Base-by-base conservation (phyloP, 2,797 vertebrate genomes). In the Arrhamphus sclerolepis region DNA sequence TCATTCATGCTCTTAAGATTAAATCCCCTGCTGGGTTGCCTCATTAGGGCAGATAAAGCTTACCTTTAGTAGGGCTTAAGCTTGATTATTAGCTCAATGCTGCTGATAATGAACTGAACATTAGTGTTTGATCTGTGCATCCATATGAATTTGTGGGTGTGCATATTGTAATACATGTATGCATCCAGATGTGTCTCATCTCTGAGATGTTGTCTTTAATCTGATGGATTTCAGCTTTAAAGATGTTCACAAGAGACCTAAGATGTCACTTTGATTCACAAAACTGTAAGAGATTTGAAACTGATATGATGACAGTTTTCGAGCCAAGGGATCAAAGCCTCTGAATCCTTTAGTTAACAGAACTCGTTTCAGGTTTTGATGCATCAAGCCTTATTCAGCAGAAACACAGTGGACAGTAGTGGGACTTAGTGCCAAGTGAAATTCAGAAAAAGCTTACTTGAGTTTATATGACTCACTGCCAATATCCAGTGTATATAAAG, bases 251-350 rank as follows among this genome's bases (percentile, higher is more conserved):
- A 38, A n/a, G 62, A 66, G 66, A 66, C 19, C 49, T 42, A 55
- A 79, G 26, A 42, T 46, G 48, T 17, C 55, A 40, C 48, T 77
- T 80, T 77, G 60, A 81, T 83, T 79, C 48, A 64, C 2, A 8
- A 28, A 68, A 65, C 46, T 56, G 64, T 46, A 17, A 18, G 28
- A 53, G 39, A 58, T 74, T 77, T 62, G 28, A 80, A 66, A 66
- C 34, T 41, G 56, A 65, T 49, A 14, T 0, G 22, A 63, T 29
- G 31, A 70, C 56, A 68, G 56, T 76, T 75, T 53, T 26, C 51
- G 21, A 62, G 20, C 42, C 63, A 68, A 72, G 58, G 53, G 24
- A 75, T 72, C 59, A 75, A 80, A 75, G 75, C 24, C 44, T 46
- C 24, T 0, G 0, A 58, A 54, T 62, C 43, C 38, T 68, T 71